Evolutionary conservation across 2,888 invertebrate genomes (phyloP).

Genomic region (Alitta virens): DNA sequence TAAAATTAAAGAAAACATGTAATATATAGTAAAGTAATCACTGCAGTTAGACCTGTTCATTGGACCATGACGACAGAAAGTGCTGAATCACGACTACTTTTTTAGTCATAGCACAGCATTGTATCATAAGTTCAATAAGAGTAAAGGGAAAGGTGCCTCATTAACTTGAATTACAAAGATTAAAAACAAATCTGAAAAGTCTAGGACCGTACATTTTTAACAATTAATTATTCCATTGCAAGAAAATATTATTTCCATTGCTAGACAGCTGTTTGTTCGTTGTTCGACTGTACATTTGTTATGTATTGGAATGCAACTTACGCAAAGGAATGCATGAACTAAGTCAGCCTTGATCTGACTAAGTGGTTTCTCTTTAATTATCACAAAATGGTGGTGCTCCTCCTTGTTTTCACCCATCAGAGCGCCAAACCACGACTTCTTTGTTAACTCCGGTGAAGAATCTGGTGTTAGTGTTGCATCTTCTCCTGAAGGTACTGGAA

Average conservation of each 20-base stretch:
- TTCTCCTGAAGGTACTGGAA: constrained; percentile 65
- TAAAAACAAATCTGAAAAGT: too few relatives aligned
- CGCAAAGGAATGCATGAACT: constrained; percentile 96
- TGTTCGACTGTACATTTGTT: too few relatives aligned
- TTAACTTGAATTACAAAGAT: too few relatives aligned
- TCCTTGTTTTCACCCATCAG: constrained; percentile 84
- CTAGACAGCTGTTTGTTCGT: neutral
- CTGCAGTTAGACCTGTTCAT: too few relatives aligned
- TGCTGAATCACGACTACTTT: too few relatives aligned
- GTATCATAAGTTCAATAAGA: too few relatives aligned
- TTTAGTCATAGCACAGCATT: too few relatives aligned
- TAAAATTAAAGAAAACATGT: constrained; percentile 6
- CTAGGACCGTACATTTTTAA: neutral
- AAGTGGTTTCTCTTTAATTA: constrained; percentile 93
- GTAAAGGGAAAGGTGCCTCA: too few relatives aligned
- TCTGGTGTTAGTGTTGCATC: constrained; percentile 92
- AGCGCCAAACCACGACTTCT: constrained; percentile 98
- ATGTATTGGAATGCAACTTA: constrained; percentile 63
- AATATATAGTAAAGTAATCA: neutral
- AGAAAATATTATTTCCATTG: neutral
- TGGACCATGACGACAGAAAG: too few relatives aligned
- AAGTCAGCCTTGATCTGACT: constrained; percentile 97
- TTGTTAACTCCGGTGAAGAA: constrained; percentile 89
- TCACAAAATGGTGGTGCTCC: constrained; percentile 95
- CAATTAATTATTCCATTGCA: neutral